Percentiles rank a stretch among this genome's conserved stretches.
Conservation (phyloP, 1,140 invertebrate genomes). For the Eupristina koningsbergeri region DNA sequence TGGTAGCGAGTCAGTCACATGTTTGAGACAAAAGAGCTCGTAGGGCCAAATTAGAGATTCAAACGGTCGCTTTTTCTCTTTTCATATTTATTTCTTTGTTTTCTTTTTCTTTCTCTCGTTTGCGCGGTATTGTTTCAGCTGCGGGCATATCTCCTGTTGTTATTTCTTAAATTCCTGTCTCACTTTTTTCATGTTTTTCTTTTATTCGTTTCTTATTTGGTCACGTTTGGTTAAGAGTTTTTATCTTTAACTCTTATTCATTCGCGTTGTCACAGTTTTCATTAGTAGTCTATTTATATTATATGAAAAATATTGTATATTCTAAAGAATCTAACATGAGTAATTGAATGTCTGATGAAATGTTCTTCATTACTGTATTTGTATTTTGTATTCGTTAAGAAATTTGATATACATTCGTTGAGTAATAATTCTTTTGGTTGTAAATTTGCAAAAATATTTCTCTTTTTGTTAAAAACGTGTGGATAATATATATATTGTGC, state of each 20-base stretch:
- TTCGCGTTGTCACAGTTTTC: slow-evolving; percentile 25
- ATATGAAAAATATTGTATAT: neutral
- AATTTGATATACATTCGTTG: no score
- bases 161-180: slow-evolving; percentile 48
- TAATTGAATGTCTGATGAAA: neutral
- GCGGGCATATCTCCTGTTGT: slow-evolving; percentile 53
- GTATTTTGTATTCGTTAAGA: no score
- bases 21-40: slow-evolving; percentile 47
- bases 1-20: neutral
- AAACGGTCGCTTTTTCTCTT: slow-evolving; percentile 70
- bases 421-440: no score
- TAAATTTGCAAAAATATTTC: no score
- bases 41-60: slow-evolving; percentile 71
- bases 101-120: slow-evolving; percentile 56
- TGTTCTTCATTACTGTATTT: no score
- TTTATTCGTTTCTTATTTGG: neutral
- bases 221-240: neutral
- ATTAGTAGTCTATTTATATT: slow-evolving; percentile 48
- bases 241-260: neutral
- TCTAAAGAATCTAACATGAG: no score
- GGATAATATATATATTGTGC: no score
- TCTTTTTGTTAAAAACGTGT: no score
- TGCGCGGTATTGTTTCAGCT: slow-evolving; percentile 42
- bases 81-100: slow-evolving; percentile 72
- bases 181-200: slow-evolving; percentile 19